Conservation (phyloP, 2,888 invertebrate species). For the Norana najaformis region DNA sequence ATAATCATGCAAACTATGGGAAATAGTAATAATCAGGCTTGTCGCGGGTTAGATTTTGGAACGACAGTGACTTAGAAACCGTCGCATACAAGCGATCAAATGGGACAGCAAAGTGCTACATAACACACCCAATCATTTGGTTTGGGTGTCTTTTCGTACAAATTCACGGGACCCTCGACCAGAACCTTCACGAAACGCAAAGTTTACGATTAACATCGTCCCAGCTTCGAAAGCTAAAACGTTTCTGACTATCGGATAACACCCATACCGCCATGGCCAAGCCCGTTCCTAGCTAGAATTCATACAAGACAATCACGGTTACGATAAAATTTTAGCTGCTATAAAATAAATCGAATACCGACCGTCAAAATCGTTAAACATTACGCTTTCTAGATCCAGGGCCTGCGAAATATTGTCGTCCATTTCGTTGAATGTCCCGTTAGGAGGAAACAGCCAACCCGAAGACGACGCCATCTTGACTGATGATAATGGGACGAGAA, state of each 20-base stretch:
- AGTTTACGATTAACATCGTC: not conserved
- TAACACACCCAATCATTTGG: too few relatives aligned
- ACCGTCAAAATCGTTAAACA: constrained; percentile 17
- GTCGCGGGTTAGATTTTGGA: too few relatives aligned
- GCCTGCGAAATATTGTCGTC: constrained; percentile 1
- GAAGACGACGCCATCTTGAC: constrained; percentile 23
- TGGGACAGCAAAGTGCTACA: too few relatives aligned
- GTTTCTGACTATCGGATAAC: not conserved
- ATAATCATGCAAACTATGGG: too few relatives aligned
- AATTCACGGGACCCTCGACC: not conserved
- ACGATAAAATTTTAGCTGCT: not conserved
- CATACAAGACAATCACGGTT: not conserved
- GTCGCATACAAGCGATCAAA: too few relatives aligned
- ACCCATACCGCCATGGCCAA: not conserved
- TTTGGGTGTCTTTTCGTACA: not conserved
- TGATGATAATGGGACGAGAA: not conserved
- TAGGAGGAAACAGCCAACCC: not conserved
- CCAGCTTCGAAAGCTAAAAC: too few relatives aligned
- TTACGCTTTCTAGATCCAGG: constrained; percentile 2
- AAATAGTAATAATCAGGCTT: too few relatives aligned
- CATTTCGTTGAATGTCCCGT: constrained; percentile 18
- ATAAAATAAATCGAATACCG: not conserved
- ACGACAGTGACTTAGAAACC: too few relatives aligned
- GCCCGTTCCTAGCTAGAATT: not conserved
- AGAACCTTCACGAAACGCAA: not conserved